Percentiles rank a stretch among this genome's conserved stretches.
Evolutionary conservation across 2,113 vertebrate species (phyloP).

Genomic region (Oryzias curvinotus): DNA sequence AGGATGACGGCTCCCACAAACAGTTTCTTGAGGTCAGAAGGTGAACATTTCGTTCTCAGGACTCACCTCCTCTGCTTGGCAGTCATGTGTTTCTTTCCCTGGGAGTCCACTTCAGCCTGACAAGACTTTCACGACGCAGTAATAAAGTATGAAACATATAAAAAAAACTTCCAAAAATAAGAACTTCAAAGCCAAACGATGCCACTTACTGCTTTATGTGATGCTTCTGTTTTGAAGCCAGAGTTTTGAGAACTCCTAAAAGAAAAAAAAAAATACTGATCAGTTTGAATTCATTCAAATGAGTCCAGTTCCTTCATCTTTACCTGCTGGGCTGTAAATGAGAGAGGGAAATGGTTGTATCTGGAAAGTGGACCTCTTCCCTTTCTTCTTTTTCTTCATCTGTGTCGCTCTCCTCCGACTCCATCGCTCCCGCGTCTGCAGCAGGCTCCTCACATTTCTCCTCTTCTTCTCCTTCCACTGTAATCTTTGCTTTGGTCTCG

Average conservation of each 20-base stretch:
- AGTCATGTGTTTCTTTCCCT: conserved; percentile 86
- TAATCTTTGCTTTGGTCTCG: background rate
- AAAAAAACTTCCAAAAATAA: background rate
- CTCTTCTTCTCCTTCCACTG: background rate
- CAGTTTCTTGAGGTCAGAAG: background rate
- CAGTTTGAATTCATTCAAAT: background rate
- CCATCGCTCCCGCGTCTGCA: background rate
- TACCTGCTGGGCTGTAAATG: conserved; percentile 91
- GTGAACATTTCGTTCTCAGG: background rate
- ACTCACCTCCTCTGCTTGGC: conserved; percentile 93
- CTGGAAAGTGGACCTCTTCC: conserved; percentile 82
- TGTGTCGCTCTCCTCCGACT: background rate
- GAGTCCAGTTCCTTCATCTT: background rate
- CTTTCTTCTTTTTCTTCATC: conserved; percentile 44
- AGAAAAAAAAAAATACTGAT: background rate
- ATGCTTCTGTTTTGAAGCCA: conserved; percentile 74
- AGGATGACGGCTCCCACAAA: background rate
- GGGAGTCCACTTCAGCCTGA: conserved; percentile 80
- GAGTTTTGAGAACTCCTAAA: conserved; percentile 57
- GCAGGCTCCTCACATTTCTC: conserved; percentile 7
- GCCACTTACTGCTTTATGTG: conserved; percentile 67
- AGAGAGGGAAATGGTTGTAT: conserved; percentile 90
- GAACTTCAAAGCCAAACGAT: background rate
- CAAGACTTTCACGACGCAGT: background rate
- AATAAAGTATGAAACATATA: background rate